These are phyloP conservation scores for Drosophila navojoa DNA, from an alignment of 1,140 invertebrate genomes.

Conservation along the genomic window DNA sequence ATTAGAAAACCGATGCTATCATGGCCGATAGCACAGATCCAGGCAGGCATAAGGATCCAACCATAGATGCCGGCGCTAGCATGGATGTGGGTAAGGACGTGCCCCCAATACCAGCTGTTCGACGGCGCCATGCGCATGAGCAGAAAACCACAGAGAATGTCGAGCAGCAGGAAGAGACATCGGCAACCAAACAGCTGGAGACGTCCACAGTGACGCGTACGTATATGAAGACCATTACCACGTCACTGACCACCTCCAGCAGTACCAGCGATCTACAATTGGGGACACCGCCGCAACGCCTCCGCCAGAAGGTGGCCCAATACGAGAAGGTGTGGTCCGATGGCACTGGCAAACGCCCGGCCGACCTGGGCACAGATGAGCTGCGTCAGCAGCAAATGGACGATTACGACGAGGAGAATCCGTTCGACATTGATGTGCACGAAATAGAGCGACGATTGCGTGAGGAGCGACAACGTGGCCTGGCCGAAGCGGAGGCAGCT, in stretches of 20 bases:
- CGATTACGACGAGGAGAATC: constrained; percentile 77
- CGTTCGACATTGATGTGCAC: constrained; percentile 85
- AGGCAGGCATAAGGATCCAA: constrained; percentile 76
- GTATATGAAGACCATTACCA: constrained; percentile 76
- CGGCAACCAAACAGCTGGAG: constrained; percentile 67
- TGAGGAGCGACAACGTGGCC: constrained; percentile 85
- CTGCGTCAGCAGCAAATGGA: constrained; percentile 57
- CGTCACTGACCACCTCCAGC: constrained; percentile 64
- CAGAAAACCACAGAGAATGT: constrained; percentile 50
- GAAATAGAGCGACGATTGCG: constrained; percentile 86
- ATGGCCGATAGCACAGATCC: constrained; percentile 79
- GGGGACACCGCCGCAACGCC: constrained; percentile 85
- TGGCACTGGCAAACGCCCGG: constrained; percentile 50
- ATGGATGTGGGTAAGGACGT: constrained; percentile 44
- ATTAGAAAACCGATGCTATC: constrained; percentile 74
- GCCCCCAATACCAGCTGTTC: constrained; percentile 77
- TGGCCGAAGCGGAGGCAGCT: constrained; percentile 84
- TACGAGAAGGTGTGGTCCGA: constrained; percentile 91
- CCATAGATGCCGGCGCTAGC: constrained; percentile 52
- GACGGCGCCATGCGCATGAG: constrained; percentile 71
- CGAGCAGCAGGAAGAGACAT: constrained; percentile 18
- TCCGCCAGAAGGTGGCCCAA: constrained; percentile 89
- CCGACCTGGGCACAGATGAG: constrained; percentile 61
- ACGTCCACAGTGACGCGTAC: constrained; percentile 76
- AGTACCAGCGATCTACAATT: constrained; percentile 46